These are phyloP conservation scores for Pyrrhia umbra DNA, from an alignment of 2,888 invertebrate genomes.

Conservation along the genomic window DNA sequence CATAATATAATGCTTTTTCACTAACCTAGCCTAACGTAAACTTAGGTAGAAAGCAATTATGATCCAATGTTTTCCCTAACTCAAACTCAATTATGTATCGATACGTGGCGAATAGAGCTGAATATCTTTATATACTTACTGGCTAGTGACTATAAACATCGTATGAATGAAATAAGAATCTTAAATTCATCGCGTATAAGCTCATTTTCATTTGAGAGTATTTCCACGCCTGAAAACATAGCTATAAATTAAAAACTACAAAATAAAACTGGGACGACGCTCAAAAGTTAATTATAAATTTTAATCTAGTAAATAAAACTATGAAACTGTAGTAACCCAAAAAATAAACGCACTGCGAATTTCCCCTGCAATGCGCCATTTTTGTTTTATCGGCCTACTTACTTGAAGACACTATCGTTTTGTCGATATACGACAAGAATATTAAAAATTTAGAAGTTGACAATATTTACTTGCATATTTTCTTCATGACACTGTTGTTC, in stretches of 20 bases:
- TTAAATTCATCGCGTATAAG: neutral
- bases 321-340: neutral
- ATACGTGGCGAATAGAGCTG: neutral
- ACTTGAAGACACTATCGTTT: slow-evolving; percentile 8
- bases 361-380: slow-evolving; percentile 61
- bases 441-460: too few relatives aligned
- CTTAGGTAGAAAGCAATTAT: slow-evolving; percentile 5
- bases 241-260: neutral
- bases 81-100: neutral
- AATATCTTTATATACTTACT: slow-evolving; percentile 1
- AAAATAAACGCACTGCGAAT: slow-evolving; percentile 46
- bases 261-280: slow-evolving; percentile 1
- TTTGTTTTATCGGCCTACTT: slow-evolving; percentile 39
- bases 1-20: slow-evolving; percentile 1
- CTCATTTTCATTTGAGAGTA: neutral
- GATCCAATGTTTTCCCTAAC: neutral
- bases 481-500: too few relatives aligned
- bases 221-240: neutral
- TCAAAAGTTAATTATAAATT: slow-evolving; percentile 5
- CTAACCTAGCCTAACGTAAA: slow-evolving; percentile 44
- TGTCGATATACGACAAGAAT: too few relatives aligned
- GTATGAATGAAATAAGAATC: slow-evolving; percentile 1
- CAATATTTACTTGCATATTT: too few relatives aligned
- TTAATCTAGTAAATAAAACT: slow-evolving; percentile 7
- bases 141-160: neutral